Evolutionary conservation across 2,113 vertebrate genomes (phyloP), one percentile per base, ranked within the genome.

Genomic region (Hippocampus comes): DNA sequence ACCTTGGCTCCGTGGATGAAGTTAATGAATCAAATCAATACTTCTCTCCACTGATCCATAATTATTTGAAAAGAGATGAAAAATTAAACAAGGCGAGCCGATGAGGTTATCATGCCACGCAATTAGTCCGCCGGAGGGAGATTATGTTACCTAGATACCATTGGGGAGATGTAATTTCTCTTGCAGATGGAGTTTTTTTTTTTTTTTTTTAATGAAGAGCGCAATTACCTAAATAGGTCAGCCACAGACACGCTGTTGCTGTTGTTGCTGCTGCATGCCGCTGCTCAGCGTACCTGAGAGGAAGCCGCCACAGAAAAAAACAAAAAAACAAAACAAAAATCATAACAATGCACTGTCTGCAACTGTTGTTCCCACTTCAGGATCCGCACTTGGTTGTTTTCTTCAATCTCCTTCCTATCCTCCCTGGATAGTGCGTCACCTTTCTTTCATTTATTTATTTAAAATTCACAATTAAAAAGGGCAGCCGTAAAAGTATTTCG

Each of bases 11-110:
- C 90, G 92, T 91, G 93, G 92, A 92, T 91, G 94, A 93, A 89
- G 93, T 94, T 97, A 98, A 98, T 96, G 95, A 98, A 95, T 96
- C 93, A 96, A 96, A 97, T 96, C 96, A 96, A 96, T 99, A 98
- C 94, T 89, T 91, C 93, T 95, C 92, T 96, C 94, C 93, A 93
- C 94, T 97, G 95, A 96, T 97, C 95, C 95, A 95, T 96, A 96
- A 96, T 97, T 97, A 98, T 97, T 95, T 95, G 95, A 96, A 96
- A 93, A 96, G 94, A 97, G 95, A 97, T 97, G 93, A 97, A 98
- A 98, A 96, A 96, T 96, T 94, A 95, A 98, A 94, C 94, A 95
- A 94, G 92, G 94, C 90, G 92, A 92, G 93, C 94, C 95, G 94
- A 91, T 91, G 94, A 95, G 95, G 95, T 97, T 98, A 95, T 95